phyloP scores from a whole-genome alignment of 37 sponge, comb jelly and placozoan species.

The Tethya wilhelma region DNA sequence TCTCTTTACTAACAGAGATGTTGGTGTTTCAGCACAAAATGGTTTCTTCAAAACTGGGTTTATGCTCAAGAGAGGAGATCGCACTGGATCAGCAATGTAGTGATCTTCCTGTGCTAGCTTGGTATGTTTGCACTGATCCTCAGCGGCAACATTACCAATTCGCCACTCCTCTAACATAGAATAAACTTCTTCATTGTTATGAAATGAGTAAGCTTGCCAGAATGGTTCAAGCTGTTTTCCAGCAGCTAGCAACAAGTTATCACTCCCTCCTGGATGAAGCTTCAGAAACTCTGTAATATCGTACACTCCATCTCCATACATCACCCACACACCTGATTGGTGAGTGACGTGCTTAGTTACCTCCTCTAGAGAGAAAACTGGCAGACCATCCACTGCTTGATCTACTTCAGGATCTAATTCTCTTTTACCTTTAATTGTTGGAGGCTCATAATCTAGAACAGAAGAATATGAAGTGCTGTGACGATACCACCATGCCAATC shows the following conservation, averaged over 20 bases:
- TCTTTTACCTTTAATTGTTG: too few species aligned
- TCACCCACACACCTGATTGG: slow-evolving; percentile 81
- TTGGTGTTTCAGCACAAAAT: slow-evolving; percentile 96
- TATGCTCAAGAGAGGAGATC: slow-evolving; percentile 71
- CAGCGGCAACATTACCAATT: slow-evolving; percentile 72
- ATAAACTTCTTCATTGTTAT: slow-evolving; percentile 68
- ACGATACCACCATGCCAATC: too few species aligned
- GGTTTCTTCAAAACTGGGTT: slow-evolving; percentile 77
- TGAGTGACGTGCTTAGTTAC: slow-evolving; percentile 43
- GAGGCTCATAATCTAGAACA: too few species aligned
- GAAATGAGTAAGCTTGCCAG: slow-evolving; percentile 82
- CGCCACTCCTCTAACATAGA: slow-evolving; percentile 69
- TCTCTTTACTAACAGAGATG: slow-evolving; percentile 52
- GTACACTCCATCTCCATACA: slow-evolving; percentile 87
- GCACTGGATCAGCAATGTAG: slow-evolving; percentile 74
- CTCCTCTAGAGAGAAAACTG: slow-evolving; percentile 44
- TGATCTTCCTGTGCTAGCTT: slow-evolving; percentile 20
- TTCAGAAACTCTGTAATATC: slow-evolving; percentile 85
- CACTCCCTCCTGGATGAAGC: slow-evolving; percentile 83
- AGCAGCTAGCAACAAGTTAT: slow-evolving; percentile 86
- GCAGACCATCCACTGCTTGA: too few species aligned
- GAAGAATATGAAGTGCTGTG: too few species aligned
- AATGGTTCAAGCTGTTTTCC: slow-evolving; percentile 81
- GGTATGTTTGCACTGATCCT: slow-evolving; percentile 15
- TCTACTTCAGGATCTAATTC: too few species aligned